phyloP scores from a whole-genome alignment of 2,888 invertebrate species.

The Eupithecia tripunctaria region DNA sequence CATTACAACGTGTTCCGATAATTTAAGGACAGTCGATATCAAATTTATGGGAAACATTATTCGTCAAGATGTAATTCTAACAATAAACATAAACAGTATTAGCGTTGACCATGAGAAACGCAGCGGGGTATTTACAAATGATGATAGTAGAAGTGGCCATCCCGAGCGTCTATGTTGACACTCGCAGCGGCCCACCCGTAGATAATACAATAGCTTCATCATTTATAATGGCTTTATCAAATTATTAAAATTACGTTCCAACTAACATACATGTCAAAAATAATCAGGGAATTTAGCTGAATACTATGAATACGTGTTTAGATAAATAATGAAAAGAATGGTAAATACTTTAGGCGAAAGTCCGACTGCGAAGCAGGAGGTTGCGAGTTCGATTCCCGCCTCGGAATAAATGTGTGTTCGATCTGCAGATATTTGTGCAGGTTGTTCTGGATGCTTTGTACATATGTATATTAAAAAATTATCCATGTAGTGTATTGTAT shows the following conservation, averaged over 20 bases:
- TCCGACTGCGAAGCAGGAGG: too few relatives aligned
- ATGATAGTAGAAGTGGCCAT: conserved; percentile 34
- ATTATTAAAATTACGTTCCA: background rate
- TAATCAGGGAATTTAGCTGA: too few relatives aligned
- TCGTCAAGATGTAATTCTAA: conserved; percentile 28
- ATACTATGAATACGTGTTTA: too few relatives aligned
- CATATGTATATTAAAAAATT: too few relatives aligned
- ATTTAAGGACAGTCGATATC: conserved; percentile 11
- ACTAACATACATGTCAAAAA: background rate
- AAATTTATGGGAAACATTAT: conserved; percentile 27
- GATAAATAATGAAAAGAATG: background rate
- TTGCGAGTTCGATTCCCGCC: too few relatives aligned
- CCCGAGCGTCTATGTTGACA: conserved; percentile 35
- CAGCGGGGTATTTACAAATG: conserved; percentile 38
- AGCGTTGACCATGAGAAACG: conserved; percentile 29
- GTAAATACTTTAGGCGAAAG: too few relatives aligned
- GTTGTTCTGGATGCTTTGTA: too few relatives aligned
- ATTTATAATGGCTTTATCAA: conserved; percentile 27
- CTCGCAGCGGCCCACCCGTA: conserved; percentile 33
- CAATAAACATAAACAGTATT: conserved; percentile 36
- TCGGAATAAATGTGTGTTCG: too few relatives aligned
- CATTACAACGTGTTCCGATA: conserved; percentile 1
- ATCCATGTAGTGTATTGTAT: too few relatives aligned
- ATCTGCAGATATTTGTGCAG: too few relatives aligned
- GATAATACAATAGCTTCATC: conserved; percentile 27